These are phyloP conservation scores for Danio kyathit DNA, from an alignment of 2,797 vertebrate genomes.

Conservation along the genomic window DNA sequence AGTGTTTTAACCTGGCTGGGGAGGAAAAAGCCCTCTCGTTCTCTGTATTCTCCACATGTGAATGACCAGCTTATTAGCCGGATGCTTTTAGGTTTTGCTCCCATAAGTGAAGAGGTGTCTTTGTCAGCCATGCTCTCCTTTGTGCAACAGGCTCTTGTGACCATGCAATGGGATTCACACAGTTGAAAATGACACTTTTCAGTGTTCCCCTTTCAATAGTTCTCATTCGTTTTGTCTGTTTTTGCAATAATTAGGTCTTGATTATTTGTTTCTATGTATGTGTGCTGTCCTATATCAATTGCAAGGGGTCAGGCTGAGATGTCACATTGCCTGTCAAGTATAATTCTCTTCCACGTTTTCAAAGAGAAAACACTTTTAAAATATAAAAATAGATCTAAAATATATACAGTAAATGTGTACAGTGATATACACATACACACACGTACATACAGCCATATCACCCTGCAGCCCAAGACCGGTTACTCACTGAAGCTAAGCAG, in stretches of 20 bases:
- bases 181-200: constrained; percentile 51
- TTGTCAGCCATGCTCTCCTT: constrained; percentile 34
- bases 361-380: too few species aligned
- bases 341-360: background rate
- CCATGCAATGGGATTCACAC: constrained; percentile 64
- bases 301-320: constrained; percentile 1
- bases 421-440: too few species aligned
- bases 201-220: constrained; percentile 66
- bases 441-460: too few species aligned
- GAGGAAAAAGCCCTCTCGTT: constrained; percentile 28
- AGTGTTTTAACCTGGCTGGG: constrained; percentile 49
- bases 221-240: constrained; percentile 64
- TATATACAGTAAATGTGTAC: too few species aligned
- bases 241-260: constrained; percentile 74
- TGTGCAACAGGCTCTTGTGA: constrained; percentile 40
- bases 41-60: constrained; percentile 42
- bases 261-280: constrained; percentile 65
- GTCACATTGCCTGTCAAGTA: background rate
- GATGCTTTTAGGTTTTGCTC: constrained; percentile 30
- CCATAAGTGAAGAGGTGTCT: constrained; percentile 10
- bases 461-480: too few species aligned
- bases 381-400: too few species aligned
- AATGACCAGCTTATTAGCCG: constrained; percentile 50
- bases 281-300: constrained; percentile 30
- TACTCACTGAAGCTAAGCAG: too few species aligned